Conservation (phyloP, 2,113 vertebrate genomes). For the Eulemur macaco region DNA sequence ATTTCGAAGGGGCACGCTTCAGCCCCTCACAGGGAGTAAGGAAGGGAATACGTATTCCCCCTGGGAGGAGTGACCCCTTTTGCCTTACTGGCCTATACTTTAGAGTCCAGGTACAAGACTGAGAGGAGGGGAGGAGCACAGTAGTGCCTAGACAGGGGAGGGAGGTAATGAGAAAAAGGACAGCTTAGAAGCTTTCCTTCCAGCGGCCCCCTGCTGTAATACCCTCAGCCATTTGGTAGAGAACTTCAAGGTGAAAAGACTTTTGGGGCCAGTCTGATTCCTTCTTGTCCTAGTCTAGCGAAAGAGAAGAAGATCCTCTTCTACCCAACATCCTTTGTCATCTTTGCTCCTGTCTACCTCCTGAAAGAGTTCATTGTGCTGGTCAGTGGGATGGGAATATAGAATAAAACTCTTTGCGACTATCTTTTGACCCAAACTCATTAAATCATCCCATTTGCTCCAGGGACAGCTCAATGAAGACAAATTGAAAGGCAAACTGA, state of each 20-base stretch:
- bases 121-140: background rate
- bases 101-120: background rate
- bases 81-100: background rate
- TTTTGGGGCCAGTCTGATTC: background rate
- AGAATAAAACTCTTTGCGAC: background rate
- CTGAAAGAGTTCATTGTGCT: background rate
- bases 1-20: background rate
- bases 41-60: background rate
- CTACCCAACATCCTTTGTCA: background rate
- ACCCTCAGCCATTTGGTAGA: background rate
- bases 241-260: background rate
- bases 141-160: background rate
- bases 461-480: conserved; percentile 95
- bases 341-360: background rate
- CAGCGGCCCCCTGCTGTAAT: background rate
- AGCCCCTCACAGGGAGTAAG: background rate
- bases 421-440: background rate
- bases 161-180: background rate
- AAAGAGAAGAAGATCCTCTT: background rate
- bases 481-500: conserved; percentile 90
- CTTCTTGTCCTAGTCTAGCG: background rate
- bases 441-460: conserved; percentile 60
- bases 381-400: background rate
- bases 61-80: background rate
- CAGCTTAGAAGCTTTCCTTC: background rate